Conservation (phyloP, 2,888 invertebrate genomes). For the Spialia ferax region DNA sequence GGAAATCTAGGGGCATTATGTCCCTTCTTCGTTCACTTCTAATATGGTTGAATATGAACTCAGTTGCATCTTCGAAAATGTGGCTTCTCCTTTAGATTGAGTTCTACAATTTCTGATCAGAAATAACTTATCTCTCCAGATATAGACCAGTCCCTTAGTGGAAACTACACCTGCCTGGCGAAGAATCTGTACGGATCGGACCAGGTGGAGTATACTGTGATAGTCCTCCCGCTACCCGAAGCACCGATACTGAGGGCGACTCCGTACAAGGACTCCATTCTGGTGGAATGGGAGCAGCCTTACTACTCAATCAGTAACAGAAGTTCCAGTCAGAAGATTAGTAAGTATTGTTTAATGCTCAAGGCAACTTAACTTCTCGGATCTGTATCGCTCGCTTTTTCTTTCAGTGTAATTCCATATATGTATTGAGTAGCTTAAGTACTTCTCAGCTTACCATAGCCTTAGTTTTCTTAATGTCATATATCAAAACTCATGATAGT, state of each 20-base stretch:
- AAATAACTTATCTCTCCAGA: slow-evolving; percentile 56
- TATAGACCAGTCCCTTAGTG: slow-evolving; percentile 88
- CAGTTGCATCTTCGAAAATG: too few species aligned
- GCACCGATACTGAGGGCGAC: slow-evolving; percentile 88
- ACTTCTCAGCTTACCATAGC: too few species aligned
- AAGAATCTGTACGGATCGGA: slow-evolving; percentile 95
- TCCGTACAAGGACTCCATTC: slow-evolving; percentile 77
- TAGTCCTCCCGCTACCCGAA: slow-evolving; percentile 92
- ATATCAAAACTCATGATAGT: too few species aligned
- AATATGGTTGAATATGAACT: too few species aligned
- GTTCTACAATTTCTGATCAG: background rate
- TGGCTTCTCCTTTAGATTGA: too few species aligned
- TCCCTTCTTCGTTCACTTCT: too few species aligned
- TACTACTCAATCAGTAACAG: slow-evolving; percentile 64
- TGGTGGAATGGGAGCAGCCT: slow-evolving; percentile 90
- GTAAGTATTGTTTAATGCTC: slow-evolving; percentile 59
- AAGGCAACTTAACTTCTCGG: too few species aligned
- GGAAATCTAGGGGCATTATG: too few species aligned
- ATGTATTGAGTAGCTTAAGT: too few species aligned
- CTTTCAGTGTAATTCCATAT: too few species aligned
- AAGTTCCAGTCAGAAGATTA: slow-evolving; percentile 70
- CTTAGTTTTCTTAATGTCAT: too few species aligned
- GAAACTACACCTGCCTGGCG: slow-evolving; percentile 93
- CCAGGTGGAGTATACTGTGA: slow-evolving; percentile 92
- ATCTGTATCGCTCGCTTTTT: too few species aligned